phyloP scores from a whole-genome alignment of 2,888 invertebrate genomes.

The Portevinia maculata region DNA sequence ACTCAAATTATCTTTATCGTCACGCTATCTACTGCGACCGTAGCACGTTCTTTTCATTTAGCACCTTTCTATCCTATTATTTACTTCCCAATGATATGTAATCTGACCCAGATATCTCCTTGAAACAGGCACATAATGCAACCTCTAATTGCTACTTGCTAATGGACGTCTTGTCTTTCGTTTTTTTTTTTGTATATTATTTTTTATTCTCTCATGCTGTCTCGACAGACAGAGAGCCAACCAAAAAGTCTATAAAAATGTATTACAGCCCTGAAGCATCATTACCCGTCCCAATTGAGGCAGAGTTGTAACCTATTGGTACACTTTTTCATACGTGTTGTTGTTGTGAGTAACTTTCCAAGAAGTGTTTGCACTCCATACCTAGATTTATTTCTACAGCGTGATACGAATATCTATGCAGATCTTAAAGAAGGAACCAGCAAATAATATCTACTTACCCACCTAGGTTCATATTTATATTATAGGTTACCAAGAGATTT shows the following conservation, averaged over 20 bases:
- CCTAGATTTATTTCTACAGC: conserved; percentile 1
- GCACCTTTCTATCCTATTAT: conserved; percentile 59
- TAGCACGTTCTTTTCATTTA: conserved; percentile 69
- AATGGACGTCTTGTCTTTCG: conserved; percentile 60
- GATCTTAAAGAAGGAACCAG: conserved; percentile 5
- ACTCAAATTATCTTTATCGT: conserved; percentile 52
- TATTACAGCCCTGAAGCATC: conserved; percentile 33
- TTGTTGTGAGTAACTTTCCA: not conserved
- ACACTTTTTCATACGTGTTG: conserved; percentile 15
- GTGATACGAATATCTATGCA: conserved; percentile 2
- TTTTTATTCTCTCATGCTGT: not conserved
- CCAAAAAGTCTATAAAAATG: conserved; percentile 21
- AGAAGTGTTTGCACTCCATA: conserved; percentile 1
- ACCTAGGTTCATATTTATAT: not conserved
- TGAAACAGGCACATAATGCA: conserved; percentile 49
- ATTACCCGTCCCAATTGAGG: conserved; percentile 38
- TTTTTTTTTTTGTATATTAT: conserved; percentile 13
- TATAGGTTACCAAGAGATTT: not conserved
- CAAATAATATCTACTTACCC: not conserved
- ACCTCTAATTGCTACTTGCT: conserved; percentile 62
- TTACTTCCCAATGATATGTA: conserved; percentile 66
- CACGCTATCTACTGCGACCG: conserved; percentile 50
- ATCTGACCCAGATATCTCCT: conserved; percentile 68
- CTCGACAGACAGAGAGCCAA: not conserved
- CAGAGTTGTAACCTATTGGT: conserved; percentile 37